These are phyloP conservation scores for Equus quagga DNA, from an alignment of 2,113 vertebrate species.

Conservation along the genomic window DNA sequence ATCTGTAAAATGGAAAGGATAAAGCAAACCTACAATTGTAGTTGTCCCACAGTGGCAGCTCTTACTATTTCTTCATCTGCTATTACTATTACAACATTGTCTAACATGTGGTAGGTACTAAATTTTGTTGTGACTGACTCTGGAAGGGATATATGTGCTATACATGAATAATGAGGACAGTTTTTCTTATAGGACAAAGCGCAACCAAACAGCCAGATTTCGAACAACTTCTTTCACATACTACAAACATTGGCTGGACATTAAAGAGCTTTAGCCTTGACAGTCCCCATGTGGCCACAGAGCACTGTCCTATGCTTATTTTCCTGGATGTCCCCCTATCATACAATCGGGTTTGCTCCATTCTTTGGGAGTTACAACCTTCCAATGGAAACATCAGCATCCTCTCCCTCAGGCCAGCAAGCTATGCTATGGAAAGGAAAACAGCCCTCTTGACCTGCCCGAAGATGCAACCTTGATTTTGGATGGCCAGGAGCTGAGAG, in stretches of 20 bases:
- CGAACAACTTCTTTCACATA: slow-evolving; percentile 40
- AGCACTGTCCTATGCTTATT: slow-evolving; percentile 24
- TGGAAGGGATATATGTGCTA: background rate
- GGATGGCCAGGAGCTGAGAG: slow-evolving; percentile 3
- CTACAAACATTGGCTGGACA: slow-evolving; percentile 58
- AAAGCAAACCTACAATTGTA: too few relatives aligned
- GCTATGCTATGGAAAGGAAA: slow-evolving; percentile 72
- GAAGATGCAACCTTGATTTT: slow-evolving; percentile 34
- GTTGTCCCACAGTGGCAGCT: background rate
- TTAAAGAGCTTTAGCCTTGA: slow-evolving; percentile 15
- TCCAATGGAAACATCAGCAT: slow-evolving; percentile 79
- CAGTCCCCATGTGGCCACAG: background rate
- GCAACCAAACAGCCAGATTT: background rate
- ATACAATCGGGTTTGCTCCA: background rate
- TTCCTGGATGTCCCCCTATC: slow-evolving; percentile 34
- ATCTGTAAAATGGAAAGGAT: background rate
- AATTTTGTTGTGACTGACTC: background rate
- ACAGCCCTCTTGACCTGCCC: background rate
- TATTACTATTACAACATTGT: background rate
- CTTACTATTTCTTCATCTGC: background rate
- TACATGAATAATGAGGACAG: background rate
- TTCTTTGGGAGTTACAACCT: slow-evolving; percentile 33
- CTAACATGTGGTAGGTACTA: background rate
- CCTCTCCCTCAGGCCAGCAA: slow-evolving; percentile 53
- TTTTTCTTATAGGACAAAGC: background rate